Base-by-base conservation (phyloP, 2,888 invertebrate genomes). In the Argyresthia albistria region DNA sequence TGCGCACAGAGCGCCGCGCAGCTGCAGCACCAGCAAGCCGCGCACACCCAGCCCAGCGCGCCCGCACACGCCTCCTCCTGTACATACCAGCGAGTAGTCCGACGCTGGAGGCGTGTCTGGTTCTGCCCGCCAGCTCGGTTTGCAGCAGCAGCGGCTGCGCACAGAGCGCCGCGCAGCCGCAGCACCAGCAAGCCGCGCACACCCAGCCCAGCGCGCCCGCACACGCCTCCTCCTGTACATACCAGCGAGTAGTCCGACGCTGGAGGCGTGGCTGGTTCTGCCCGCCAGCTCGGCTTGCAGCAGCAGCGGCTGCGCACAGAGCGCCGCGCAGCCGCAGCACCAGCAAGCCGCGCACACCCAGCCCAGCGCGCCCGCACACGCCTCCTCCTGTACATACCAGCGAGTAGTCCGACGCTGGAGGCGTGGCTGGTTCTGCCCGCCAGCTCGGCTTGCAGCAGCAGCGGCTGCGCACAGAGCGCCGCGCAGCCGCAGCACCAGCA, bases 1-100 rank as follows among this genome's bases (percentile, higher is more conserved):
- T 92, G 92, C 43, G 93, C 93, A 55, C 93, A 89, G 57, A 93
- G 90, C 16, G 93, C 91, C 7, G 93, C 93, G 72, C 92, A 89
- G 0, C 91, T 91, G 10, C 91, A 78, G 80, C 67, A 93, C 88
- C 65, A 93, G 76, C 78, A 92, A 68, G 92, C 90, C 6, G 91
- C 88, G 90, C 93, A 94, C 49, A 92, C 90, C 65, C 93, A 92
- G 43, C 92, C 90, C 53, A 93, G 80, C 11, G 93, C 91, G 1
- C 91, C 86, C 0, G 76, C 73, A 25, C 81, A 82, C 1, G 81
- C 82, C 51, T 73, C 75, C 56, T 78, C 75, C 79, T n/a, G n/a
- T n/a, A n/a, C n/a, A n/a, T 67, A 91, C 91, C 91, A 62, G 92
- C 92, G 50, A 92, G 89, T 48, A 93, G 88, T 25, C 91, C 91